phyloP scores from a whole-genome alignment of 2,113 vertebrate genomes.

The Prolemur simus region DNA sequence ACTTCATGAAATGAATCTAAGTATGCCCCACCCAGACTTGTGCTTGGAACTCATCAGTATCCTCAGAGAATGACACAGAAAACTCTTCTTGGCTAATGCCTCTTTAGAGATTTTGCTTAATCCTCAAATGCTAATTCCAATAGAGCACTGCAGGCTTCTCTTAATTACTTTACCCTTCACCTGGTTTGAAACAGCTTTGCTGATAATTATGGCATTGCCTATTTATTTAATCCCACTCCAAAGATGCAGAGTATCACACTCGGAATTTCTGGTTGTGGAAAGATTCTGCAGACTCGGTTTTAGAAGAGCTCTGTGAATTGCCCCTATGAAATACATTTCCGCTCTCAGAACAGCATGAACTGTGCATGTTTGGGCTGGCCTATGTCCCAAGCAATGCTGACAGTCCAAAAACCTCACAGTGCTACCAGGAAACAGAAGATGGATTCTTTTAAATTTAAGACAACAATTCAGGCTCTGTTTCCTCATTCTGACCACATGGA shows the following conservation, averaged over 20 bases:
- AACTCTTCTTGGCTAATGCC: conserved; percentile 30
- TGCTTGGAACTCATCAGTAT: neutral
- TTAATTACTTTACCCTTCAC: conserved; percentile 84
- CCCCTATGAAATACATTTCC: neutral
- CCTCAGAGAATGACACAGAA: conserved; percentile 49
- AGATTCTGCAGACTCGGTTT: neutral
- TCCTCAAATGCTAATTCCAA: conserved; percentile 84
- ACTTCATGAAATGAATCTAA: neutral
- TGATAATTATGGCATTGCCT: neutral
- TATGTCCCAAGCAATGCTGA: neutral
- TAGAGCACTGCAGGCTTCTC: conserved; percentile 84
- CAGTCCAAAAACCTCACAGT: neutral
- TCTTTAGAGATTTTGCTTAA: conserved; percentile 64
- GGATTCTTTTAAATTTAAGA: neutral
- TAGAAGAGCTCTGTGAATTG: neutral
- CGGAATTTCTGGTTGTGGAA: neutral
- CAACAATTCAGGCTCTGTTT: neutral
- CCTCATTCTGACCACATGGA: neutral
- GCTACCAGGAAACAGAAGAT: neutral
- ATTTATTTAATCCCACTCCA: neutral
- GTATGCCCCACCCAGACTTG: neutral
- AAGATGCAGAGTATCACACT: neutral
- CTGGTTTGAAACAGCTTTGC: conserved; percentile 18
- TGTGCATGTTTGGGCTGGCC: neutral
- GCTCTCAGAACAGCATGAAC: neutral